phyloP scores from a whole-genome alignment of 2,888 invertebrate genomes.

The Orthosia cruda region DNA sequence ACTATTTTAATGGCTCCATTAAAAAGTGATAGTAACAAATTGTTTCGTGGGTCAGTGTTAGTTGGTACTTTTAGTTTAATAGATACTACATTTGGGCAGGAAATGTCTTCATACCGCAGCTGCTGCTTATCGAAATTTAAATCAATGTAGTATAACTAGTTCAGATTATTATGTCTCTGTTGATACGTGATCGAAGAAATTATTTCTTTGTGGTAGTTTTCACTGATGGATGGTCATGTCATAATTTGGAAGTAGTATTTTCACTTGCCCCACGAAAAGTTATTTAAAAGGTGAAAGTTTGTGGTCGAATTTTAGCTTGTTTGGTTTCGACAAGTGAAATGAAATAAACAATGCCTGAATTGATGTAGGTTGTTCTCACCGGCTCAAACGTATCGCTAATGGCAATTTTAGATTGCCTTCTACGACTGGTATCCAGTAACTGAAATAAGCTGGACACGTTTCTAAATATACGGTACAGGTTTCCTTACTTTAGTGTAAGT shows the following conservation, averaged over 20 bases:
- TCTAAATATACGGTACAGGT: neutral
- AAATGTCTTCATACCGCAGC: conserved; percentile 79
- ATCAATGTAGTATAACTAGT: conserved; percentile 66
- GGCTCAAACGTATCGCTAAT: neutral
- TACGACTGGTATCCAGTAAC: neutral
- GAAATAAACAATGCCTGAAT: conserved; percentile 24
- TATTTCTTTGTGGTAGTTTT: conserved; percentile 50
- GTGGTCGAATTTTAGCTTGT: conserved; percentile 12
- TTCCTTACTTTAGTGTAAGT: neutral
- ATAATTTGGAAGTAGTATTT: conserved; percentile 17
- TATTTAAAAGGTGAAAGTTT: conserved; percentile 54
- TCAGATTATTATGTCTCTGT: conserved; percentile 59
- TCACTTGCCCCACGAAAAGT: conserved; percentile 22
- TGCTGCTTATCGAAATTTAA: conserved; percentile 72
- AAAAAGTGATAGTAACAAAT: conserved; percentile 90
- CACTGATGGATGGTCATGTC: conserved; percentile 25
- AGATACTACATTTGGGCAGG: conserved; percentile 75
- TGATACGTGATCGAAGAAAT: conserved; percentile 43
- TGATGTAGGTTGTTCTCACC: conserved; percentile 28
- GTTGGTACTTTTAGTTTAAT: conserved; percentile 69
- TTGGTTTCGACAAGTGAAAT: conserved; percentile 22
- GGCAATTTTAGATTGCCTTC: neutral
- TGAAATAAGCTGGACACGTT: conserved; percentile 11
- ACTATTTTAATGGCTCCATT: conserved; percentile 89
- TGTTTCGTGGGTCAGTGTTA: conserved; percentile 79